A percentile compares a stretch with the other conserved stretches of the same genome.
Evolutionary conservation across 2,888 invertebrate species (phyloP).

Genomic region (Sesia apiformis): DNA sequence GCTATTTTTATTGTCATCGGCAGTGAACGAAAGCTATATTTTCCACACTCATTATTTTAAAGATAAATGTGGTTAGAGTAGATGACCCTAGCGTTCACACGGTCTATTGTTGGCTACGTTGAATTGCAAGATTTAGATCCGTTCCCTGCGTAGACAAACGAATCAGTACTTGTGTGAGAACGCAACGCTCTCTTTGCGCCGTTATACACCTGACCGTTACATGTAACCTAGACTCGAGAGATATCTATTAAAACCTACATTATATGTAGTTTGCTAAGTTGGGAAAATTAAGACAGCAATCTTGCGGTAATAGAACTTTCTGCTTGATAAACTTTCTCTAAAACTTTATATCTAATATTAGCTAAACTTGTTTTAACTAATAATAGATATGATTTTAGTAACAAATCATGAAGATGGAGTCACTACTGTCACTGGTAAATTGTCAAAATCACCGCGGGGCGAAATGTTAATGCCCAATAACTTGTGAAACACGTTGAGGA

Average conservation of each 20-base stretch:
- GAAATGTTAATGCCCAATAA: not conserved
- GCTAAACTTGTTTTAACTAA: too few relatives aligned
- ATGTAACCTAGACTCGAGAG: too few relatives aligned
- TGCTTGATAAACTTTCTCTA: too few relatives aligned
- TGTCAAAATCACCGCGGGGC: not conserved
- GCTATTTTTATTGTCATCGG: too few relatives aligned
- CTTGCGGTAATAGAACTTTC: too few relatives aligned
- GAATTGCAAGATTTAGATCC: constrained; percentile 41
- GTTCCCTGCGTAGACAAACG: constrained; percentile 30
- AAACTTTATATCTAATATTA: too few relatives aligned
- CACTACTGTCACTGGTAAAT: not conserved
- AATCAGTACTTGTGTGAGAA: constrained; percentile 43
- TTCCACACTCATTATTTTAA: not conserved
- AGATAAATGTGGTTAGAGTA: not conserved
- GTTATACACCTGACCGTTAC: too few relatives aligned
- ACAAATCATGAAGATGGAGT: not conserved
- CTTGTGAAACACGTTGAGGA: not conserved
- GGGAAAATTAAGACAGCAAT: too few relatives aligned
- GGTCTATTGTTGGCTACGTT: constrained; percentile 27
- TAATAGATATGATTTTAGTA: too few relatives aligned
- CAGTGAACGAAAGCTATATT: not conserved
- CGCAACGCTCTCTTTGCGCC: constrained; percentile 55
- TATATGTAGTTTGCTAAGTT: too few relatives aligned
- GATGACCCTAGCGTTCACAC: constrained; percentile 24
- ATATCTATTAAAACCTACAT: too few relatives aligned